Percentiles rank a stretch among this genome's conserved stretches.
Evolutionary conservation across 2,797 vertebrate species (phyloP).

Genomic region (Neosilurus mollespiculum): DNA sequence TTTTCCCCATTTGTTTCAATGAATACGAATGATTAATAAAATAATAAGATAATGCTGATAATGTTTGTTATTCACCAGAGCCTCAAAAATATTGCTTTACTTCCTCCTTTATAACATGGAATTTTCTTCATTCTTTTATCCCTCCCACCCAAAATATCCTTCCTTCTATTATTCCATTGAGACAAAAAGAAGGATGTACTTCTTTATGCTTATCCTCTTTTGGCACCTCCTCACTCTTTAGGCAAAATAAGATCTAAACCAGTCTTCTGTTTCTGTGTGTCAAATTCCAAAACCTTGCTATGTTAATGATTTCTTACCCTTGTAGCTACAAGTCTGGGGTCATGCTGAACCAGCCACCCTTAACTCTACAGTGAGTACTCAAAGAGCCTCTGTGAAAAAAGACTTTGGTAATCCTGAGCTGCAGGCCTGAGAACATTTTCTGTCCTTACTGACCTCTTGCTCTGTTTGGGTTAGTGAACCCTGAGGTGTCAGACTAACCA

Average conservation of each 20-base stretch:
- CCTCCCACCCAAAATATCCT: constrained; percentile 40
- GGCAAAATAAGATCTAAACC: constrained; percentile 17
- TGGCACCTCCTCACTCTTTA: constrained; percentile 33
- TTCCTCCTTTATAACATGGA: constrained; percentile 19
- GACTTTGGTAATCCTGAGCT: constrained; percentile 23
- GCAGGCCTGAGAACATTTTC: constrained; percentile 2
- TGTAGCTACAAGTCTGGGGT: background rate
- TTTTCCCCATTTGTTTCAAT: background rate
- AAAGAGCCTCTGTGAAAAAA: constrained; percentile 20
- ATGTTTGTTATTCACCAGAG: background rate
- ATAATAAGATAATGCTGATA: background rate
- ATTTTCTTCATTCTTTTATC: constrained; percentile 27
- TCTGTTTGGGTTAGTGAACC: constrained; percentile 45
- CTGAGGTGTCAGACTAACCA: constrained; percentile 10
- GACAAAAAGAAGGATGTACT: constrained; percentile 53
- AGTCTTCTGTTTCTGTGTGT: constrained; percentile 1
- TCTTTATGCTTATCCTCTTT: constrained; percentile 32
- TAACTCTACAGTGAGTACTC: background rate
- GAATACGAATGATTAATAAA: background rate
- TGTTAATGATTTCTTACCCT: background rate
- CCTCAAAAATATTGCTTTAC: background rate
- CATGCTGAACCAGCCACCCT: background rate
- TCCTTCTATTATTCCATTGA: constrained; percentile 56
- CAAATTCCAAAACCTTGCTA: constrained; percentile 10
- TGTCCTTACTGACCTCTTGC: constrained; percentile 38